These are phyloP conservation scores for Pseudonaja textilis DNA, from an alignment of 2,113 vertebrate genomes.

Conservation along the genomic window DNA sequence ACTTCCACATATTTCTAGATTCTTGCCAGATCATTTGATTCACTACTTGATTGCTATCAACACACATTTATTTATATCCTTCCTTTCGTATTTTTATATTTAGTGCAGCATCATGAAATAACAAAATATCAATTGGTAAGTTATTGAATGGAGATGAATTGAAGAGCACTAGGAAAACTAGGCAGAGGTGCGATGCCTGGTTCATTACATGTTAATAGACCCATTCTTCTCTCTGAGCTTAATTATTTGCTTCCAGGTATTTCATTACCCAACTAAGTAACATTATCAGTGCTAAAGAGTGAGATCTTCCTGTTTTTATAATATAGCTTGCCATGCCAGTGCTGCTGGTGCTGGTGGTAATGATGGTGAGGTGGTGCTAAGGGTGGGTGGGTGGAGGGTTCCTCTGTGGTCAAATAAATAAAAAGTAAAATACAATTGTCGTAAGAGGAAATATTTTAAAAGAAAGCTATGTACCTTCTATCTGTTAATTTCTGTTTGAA, in stretches of 20 bases:
- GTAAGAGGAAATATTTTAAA: neutral
- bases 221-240: neutral
- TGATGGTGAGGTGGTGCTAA: neutral
- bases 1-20: neutral
- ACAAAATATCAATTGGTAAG: neutral
- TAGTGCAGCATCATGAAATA: neutral
- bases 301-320: neutral
- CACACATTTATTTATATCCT: neutral
- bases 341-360: neutral
- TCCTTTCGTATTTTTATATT: neutral
- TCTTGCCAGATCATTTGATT: neutral
- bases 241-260: neutral
- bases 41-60: neutral
- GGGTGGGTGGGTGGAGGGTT: too few species aligned
- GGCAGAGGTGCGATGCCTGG: neutral
- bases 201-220: neutral
- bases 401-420: too few species aligned
- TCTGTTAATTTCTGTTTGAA: neutral
- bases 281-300: neutral
- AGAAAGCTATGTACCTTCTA: neutral
- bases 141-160: neutral
- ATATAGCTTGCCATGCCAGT: neutral
- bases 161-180: neutral
- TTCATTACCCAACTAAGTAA: neutral
- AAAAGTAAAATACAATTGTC: neutral